Evolutionary conservation across 2,797 vertebrate species (phyloP).

Genomic region (Benthosema pterotum): DNA sequence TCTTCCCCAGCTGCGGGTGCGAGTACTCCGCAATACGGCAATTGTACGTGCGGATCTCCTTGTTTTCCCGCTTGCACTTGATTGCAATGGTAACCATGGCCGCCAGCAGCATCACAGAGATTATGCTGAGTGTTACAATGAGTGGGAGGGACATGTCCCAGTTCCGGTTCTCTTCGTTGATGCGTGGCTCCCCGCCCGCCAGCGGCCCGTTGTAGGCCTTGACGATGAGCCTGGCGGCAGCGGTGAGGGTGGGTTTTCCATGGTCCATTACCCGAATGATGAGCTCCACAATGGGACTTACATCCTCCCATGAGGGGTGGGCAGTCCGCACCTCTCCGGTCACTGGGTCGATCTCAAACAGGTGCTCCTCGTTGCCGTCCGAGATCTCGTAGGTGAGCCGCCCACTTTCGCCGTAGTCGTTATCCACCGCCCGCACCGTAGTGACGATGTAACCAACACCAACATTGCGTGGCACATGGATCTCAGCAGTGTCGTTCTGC

Average conservation of each 20-base stretch:
- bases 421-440: conserved; percentile 93
- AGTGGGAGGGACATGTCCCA: conserved; percentile 98
- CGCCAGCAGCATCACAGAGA: conserved; percentile 95
- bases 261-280: conserved; percentile 97
- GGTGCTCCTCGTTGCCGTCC: conserved; percentile 95
- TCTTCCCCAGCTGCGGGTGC: conserved; percentile 93
- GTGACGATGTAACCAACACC: conserved; percentile 95
- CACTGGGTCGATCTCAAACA: conserved; percentile 95
- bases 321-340: conserved; percentile 94
- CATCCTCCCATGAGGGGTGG: conserved; percentile 95
- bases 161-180: conserved; percentile 91
- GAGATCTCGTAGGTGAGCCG: conserved; percentile 97
- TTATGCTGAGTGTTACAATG: conserved; percentile 95
- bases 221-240: conserved; percentile 92
- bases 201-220: conserved; percentile 90
- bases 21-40: conserved; percentile 99
- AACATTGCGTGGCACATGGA: conserved; percentile 95
- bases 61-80: conserved; percentile 98
- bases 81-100: conserved; percentile 98
- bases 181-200: conserved; percentile 90
- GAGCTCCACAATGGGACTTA: conserved; percentile 90
- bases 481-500: conserved; percentile 96
- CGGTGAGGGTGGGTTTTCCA: conserved; percentile 93
- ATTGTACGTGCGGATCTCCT: conserved; percentile 99
- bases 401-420: conserved; percentile 97